These are phyloP conservation scores for Lepidurus apus DNA, from an alignment of 1,140 invertebrate genomes.

Conservation along the genomic window DNA sequence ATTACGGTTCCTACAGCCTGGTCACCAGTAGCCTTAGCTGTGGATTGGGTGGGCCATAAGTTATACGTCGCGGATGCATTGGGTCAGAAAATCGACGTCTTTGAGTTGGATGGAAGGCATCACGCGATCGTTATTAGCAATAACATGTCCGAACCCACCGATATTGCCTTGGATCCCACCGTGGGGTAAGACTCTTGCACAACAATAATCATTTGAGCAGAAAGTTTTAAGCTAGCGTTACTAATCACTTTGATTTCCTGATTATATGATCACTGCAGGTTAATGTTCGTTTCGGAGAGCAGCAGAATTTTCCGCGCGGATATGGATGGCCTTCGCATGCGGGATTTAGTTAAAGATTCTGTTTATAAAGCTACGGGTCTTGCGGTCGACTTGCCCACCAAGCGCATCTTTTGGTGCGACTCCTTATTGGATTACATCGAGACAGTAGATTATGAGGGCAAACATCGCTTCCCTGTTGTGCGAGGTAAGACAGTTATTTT, in stretches of 20 bases:
- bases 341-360: conserved; percentile 79
- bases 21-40: conserved; percentile 80
- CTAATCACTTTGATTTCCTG: conserved; percentile 26
- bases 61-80: conserved; percentile 90
- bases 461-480: conserved; percentile 67
- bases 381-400: conserved; percentile 76
- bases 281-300: conserved; percentile 90
- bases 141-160: conserved; percentile 82
- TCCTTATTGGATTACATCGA: conserved; percentile 94
- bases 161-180: conserved; percentile 86
- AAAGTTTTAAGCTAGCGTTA: conserved; percentile 13
- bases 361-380: conserved; percentile 85
- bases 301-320: conserved; percentile 80
- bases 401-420: conserved; percentile 93
- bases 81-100: conserved; percentile 84
- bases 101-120: conserved; percentile 73
- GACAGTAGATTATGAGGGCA: conserved; percentile 90
- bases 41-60: conserved; percentile 97
- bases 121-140: conserved; percentile 85
- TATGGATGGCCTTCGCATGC: conserved; percentile 81
- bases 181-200: conserved; percentile 55
- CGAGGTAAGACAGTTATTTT: conserved; percentile 47
- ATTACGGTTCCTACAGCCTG: conserved; percentile 73
- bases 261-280: conserved; percentile 43
- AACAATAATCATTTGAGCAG: conserved; percentile 12